These are phyloP conservation scores for Trematocara nigrifrons DNA, from an alignment of 2,113 vertebrate species.

Conservation along the genomic window DNA sequence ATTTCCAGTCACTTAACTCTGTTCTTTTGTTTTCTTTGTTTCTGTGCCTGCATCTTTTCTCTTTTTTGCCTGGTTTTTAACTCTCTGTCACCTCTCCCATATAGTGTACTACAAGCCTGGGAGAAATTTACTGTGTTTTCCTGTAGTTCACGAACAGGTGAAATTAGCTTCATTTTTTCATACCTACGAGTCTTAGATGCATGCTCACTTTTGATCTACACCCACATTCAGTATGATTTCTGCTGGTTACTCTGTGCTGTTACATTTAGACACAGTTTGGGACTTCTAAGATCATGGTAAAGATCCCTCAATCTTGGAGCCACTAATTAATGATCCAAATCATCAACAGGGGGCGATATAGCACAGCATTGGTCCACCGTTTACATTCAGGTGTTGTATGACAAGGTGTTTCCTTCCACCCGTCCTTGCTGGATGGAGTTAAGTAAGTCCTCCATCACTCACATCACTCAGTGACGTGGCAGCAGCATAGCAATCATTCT, in stretches of 20 bases:
- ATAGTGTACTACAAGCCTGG: not conserved
- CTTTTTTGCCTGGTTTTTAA: not conserved
- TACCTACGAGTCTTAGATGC: not conserved
- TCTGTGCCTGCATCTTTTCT: not conserved
- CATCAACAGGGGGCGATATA: conserved; percentile 42
- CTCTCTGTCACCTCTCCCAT: not conserved
- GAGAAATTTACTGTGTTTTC: not conserved
- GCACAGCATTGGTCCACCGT: not conserved
- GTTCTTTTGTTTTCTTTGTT: not conserved
- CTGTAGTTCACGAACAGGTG: not conserved
- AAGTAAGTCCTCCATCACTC: conserved; percentile 49
- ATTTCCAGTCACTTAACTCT: not conserved
- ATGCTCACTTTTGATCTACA: not conserved
- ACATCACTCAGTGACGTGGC: conserved; percentile 2
- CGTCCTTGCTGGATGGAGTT: conserved; percentile 38
- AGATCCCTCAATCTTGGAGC: no score
- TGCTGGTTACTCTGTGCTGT: not conserved
- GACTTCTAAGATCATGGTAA: not conserved
- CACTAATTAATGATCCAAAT: not conserved
- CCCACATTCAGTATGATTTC: not conserved
- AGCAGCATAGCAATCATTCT: conserved; percentile 35
- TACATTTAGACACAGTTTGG: not conserved
- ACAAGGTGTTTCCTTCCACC: not conserved
- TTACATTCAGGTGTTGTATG: conserved; percentile 21
- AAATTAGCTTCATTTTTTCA: not conserved